Conservation (phyloP, 2,113 vertebrate species). For the Corythornis vintsioides region DNA sequence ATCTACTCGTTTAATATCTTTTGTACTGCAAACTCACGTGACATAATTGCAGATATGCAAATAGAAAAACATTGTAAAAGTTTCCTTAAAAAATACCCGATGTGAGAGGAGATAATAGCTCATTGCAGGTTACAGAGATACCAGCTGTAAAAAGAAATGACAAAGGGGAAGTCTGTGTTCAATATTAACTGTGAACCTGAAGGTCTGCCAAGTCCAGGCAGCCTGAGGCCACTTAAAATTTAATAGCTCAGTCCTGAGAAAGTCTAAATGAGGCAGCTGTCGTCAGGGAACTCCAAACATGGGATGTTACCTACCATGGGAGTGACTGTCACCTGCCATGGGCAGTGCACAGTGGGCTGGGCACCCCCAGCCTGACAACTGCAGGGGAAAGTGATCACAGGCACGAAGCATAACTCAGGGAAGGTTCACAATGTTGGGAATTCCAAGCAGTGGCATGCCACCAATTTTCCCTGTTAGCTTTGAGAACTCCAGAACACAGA, state of each 20-base stretch:
- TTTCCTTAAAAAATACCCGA: background rate
- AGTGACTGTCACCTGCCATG: background rate
- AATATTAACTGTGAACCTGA: background rate
- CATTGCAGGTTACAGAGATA: background rate
- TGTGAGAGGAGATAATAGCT: background rate
- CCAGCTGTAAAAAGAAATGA: background rate
- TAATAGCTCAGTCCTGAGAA: background rate
- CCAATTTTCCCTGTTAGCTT: background rate
- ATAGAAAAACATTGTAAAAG: background rate
- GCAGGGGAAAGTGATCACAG: background rate
- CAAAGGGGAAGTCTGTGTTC: background rate
- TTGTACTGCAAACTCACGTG: background rate
- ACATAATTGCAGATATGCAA: background rate
- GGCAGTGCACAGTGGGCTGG: background rate
- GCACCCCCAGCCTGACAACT: background rate
- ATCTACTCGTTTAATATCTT: background rate
- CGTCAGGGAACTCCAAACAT: background rate
- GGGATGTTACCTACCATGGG: background rate
- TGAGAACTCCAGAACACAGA: background rate
- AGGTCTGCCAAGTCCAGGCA: background rate
- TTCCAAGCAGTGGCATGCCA: background rate
- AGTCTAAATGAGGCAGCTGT: background rate
- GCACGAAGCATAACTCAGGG: background rate
- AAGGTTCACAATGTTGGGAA: background rate
- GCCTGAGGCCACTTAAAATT: background rate